These are phyloP conservation scores for Triops cancriformis DNA, from an alignment of 1,140 invertebrate genomes.

Conservation along the genomic window DNA sequence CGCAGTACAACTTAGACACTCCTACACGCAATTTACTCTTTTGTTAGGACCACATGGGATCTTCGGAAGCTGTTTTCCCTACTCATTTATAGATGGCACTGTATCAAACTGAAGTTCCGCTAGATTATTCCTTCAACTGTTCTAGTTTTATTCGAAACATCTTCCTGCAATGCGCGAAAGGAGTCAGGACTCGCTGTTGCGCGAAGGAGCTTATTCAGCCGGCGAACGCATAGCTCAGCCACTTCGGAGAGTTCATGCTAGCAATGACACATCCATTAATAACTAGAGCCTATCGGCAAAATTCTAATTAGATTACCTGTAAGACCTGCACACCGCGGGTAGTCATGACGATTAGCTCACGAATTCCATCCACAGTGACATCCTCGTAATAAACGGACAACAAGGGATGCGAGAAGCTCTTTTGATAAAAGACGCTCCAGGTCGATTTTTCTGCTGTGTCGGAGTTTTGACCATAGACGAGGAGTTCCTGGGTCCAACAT, in stretches of 20 bases:
- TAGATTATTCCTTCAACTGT: too few species aligned
- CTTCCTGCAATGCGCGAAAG: slow-evolving; percentile 3
- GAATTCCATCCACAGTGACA: slow-evolving; percentile 58
- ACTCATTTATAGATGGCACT: too few species aligned
- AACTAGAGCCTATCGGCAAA: background rate
- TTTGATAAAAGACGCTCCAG: slow-evolving; percentile 44
- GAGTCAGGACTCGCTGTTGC: background rate
- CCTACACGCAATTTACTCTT: too few species aligned
- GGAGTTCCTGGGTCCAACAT: slow-evolving; percentile 6
- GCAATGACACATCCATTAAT: slow-evolving; percentile 36
- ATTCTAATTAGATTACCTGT: slow-evolving; percentile 43
- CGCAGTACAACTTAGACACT: too few species aligned
- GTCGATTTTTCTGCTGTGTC: slow-evolving; percentile 29
- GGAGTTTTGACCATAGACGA: slow-evolving; percentile 16
- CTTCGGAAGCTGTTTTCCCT: too few species aligned
- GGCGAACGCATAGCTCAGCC: background rate
- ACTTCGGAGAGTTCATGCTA: slow-evolving; percentile 26
- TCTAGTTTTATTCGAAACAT: background rate
- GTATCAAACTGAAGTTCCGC: too few species aligned
- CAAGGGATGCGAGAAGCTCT: slow-evolving; percentile 52
- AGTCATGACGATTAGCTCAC: slow-evolving; percentile 57
- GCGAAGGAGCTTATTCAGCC: background rate
- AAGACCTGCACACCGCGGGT: slow-evolving; percentile 58
- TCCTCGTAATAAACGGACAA: slow-evolving; percentile 54
- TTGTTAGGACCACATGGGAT: too few species aligned